Conservation (phyloP, 64 coral and sea anemone genomes). For the Actinia equina region DNA sequence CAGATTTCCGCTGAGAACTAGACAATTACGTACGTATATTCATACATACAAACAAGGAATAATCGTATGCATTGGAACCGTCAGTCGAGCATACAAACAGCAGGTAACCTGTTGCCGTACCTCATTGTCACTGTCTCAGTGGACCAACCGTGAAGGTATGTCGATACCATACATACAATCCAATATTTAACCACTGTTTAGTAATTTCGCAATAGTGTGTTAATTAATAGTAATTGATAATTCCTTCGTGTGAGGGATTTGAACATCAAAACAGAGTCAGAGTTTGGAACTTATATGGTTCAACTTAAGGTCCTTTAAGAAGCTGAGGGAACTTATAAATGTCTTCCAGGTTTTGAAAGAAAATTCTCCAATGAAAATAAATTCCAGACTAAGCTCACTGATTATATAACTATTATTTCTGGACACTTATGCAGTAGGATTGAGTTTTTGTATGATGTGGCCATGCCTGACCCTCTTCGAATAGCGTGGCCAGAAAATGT, state of each 20-base stretch:
- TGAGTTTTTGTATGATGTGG: too few species aligned
- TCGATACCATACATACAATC: neutral
- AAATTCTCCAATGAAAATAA: too few species aligned
- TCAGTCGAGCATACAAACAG: neutral
- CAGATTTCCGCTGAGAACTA: neutral
- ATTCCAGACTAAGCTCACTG: too few species aligned
- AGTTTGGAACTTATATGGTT: neutral
- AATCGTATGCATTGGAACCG: neutral
- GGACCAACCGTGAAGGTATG: slow-evolving; percentile 9
- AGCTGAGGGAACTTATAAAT: too few species aligned
- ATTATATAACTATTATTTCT: too few species aligned
- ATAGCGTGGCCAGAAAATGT: too few species aligned
- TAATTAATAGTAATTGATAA: slow-evolving; percentile 10
- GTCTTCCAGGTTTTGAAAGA: too few species aligned
- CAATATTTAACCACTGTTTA: neutral
- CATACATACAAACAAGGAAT: neutral
- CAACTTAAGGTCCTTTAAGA: too few species aligned
- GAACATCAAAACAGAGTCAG: neutral
- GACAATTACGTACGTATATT: neutral
- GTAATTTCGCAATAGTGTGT: neutral
- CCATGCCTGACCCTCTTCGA: too few species aligned
- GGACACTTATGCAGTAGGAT: too few species aligned
- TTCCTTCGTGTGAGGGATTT: neutral
- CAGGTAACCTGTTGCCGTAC: neutral
- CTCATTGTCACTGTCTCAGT: neutral